Conservation (phyloP, 2,888 invertebrate genomes). For the Limnephilus marmoratus region DNA sequence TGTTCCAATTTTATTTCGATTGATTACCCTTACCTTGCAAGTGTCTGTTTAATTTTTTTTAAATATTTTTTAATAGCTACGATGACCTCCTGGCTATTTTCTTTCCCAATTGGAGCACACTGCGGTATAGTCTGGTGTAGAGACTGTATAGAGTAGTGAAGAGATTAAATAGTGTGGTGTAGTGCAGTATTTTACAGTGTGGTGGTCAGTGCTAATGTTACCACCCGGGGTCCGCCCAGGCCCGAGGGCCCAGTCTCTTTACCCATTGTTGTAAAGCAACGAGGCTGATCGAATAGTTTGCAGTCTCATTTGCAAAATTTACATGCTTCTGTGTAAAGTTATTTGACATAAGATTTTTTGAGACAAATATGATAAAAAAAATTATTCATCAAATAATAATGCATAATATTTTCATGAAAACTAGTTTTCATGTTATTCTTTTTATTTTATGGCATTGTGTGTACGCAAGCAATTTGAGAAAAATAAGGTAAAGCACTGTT, state of each 20-base stretch:
- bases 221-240: slow-evolving; percentile 22
- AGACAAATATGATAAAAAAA: no score
- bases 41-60: not conserved
- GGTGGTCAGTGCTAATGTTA: not conserved
- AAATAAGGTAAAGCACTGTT: no score
- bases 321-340: no score
- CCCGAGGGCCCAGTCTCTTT: slow-evolving; percentile 8
- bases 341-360: no score
- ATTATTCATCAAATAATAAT: no score
- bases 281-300: not conserved
- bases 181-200: not conserved
- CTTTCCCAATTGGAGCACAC: not conserved
- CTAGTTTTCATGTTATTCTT: no score
- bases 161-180: not conserved
- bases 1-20: not conserved
- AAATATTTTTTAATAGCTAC: not conserved
- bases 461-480: no score
- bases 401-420: no score
- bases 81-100: not conserved
- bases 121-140: not conserved
- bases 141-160: not conserved
- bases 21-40: not conserved
- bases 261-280: not conserved
- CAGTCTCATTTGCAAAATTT: not conserved
- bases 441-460: no score